Conservation (phyloP, 1,140 invertebrate genomes). For the Potamilus streckersoni region DNA sequence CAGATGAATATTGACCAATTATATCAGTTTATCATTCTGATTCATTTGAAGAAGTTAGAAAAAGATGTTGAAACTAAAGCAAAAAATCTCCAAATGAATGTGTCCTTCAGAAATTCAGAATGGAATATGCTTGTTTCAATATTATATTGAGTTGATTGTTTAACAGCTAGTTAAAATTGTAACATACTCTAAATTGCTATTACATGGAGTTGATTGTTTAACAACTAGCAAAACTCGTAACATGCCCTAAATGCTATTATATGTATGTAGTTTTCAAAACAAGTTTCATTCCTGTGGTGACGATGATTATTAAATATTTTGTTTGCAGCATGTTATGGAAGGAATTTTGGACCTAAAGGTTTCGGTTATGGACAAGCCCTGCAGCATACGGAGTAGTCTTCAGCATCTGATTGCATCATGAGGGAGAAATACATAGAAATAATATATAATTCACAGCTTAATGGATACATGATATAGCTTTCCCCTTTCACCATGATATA, state of each 20-base stretch:
- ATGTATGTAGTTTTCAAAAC: background rate
- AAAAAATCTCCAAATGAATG: too few species aligned
- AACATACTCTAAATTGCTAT: background rate
- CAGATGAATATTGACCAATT: too few species aligned
- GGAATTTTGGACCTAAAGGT: constrained; percentile 94
- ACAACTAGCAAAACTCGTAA: background rate
- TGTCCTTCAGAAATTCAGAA: too few species aligned
- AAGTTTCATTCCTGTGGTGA: background rate
- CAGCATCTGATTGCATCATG: background rate
- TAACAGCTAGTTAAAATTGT: background rate
- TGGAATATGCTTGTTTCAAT: too few species aligned
- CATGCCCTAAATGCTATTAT: background rate
- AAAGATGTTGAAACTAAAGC: too few species aligned
- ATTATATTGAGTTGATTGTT: background rate
- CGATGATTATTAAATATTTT: background rate
- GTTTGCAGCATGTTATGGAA: constrained; percentile 82
- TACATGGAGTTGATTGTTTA: background rate
- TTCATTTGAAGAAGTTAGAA: too few species aligned
- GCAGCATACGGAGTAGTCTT: constrained; percentile 32
- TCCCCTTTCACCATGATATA: too few species aligned
- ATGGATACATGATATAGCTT: too few species aligned
- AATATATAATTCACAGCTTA: too few species aligned
- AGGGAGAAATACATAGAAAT: too few species aligned
- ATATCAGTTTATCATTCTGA: too few species aligned
- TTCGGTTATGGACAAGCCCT: constrained; percentile 70